A percentile compares a stretch with the other conserved stretches of the same genome.
Evolutionary conservation across 2,888 invertebrate species (phyloP).

Genomic region (Aleiodes testaceus): DNA sequence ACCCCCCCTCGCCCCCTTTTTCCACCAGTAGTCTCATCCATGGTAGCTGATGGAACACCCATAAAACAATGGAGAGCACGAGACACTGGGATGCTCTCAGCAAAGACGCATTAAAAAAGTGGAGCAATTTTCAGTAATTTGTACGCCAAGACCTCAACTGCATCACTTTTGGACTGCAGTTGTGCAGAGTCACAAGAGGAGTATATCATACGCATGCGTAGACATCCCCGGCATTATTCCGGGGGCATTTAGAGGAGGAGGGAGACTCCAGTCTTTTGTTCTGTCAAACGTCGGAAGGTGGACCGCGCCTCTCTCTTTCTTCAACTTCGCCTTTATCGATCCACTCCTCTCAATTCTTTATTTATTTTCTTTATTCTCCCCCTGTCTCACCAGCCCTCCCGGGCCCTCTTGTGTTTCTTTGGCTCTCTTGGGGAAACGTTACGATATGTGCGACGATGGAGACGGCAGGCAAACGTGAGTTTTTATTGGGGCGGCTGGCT

Average conservation of each 20-base stretch:
- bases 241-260: slow-evolving; percentile 45
- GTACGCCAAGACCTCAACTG: slow-evolving; percentile 54
- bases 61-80: slow-evolving; percentile 40
- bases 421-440: slow-evolving; percentile 46
- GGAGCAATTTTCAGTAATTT: slow-evolving; percentile 68
- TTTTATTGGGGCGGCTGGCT: slow-evolving; percentile 69
- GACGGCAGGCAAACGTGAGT: slow-evolving; percentile 59
- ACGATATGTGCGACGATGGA: slow-evolving; percentile 53
- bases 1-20: not conserved
- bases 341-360: slow-evolving; percentile 39
- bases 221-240: slow-evolving; percentile 37
- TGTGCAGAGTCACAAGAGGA: not conserved
- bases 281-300: slow-evolving; percentile 71
- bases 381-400: slow-evolving; percentile 35
- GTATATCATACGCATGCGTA: slow-evolving; percentile 22
- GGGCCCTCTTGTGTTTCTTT: slow-evolving; percentile 43
- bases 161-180: not conserved
- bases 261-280: slow-evolving; percentile 67
- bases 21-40: not conserved
- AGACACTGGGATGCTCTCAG: slow-evolving; percentile 40
- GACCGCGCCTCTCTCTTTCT: slow-evolving; percentile 59
- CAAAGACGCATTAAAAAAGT: slow-evolving; percentile 57
- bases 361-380: slow-evolving; percentile 38
- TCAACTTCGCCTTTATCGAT: slow-evolving; percentile 23
- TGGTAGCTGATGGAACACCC: slow-evolving; percentile 21